These are phyloP conservation scores for Pseudorhombus dupliciocellatus DNA, from an alignment of 2,113 vertebrate species.

Conservation along the genomic window DNA sequence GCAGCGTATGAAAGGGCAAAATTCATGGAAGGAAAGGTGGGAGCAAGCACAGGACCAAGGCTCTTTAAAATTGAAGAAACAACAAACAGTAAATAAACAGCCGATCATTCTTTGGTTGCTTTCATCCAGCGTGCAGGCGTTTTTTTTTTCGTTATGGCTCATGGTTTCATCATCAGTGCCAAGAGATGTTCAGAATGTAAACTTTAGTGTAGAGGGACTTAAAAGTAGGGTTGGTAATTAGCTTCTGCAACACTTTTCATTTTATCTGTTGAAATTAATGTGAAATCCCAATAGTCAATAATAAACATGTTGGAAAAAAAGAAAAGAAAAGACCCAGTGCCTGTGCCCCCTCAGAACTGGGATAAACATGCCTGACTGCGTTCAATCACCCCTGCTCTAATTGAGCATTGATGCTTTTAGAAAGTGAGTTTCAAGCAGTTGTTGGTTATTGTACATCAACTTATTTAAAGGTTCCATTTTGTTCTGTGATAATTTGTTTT, in stretches of 20 bases:
- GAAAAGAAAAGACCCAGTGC: too few species aligned
- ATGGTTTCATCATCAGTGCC: slow-evolving; percentile 13
- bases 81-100: slow-evolving; percentile 14
- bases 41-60: not conserved
- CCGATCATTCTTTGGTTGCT: not conserved
- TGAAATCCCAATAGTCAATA: too few species aligned
- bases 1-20: slow-evolving; percentile 13
- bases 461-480: not conserved
- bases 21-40: not conserved
- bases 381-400: too few species aligned
- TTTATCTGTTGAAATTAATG: too few species aligned
- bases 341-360: too few species aligned
- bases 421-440: too few species aligned
- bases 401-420: too few species aligned
- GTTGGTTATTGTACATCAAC: too few species aligned
- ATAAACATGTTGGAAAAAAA: too few species aligned
- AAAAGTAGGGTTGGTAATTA: not conserved
- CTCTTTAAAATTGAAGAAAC: slow-evolving; percentile 15
- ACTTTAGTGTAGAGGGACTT: not conserved
- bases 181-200: slow-evolving; percentile 3
- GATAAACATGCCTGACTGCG: too few species aligned
- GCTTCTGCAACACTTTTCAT: too few species aligned
- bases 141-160: not conserved
- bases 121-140: slow-evolving; percentile 1
- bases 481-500: not conserved